These are phyloP conservation scores for Vesta saturnalis DNA, from an alignment of 2,888 invertebrate species.

Conservation along the genomic window DNA sequence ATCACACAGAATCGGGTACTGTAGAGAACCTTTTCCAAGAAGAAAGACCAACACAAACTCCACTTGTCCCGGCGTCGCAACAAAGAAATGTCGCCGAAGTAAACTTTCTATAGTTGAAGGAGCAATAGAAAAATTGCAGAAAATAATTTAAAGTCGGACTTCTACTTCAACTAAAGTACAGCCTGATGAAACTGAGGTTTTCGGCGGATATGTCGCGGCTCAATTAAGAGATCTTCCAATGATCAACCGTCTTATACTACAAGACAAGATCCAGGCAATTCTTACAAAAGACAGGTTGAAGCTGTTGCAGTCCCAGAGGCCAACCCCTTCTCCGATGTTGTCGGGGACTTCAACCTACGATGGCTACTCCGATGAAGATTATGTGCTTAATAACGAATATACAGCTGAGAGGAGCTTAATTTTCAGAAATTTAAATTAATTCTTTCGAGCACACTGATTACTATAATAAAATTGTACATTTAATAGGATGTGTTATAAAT, in stretches of 20 bases:
- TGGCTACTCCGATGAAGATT: neutral
- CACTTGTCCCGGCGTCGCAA: neutral
- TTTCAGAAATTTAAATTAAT: neutral
- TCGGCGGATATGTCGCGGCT: neutral
- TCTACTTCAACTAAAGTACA: neutral
- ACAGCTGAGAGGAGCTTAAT: neutral
- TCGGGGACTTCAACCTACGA: neutral
- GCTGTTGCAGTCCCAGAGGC: neutral
- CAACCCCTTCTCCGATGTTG: neutral
- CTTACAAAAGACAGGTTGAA: neutral
- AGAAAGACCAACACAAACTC: neutral
- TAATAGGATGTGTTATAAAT: no score
- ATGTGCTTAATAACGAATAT: neutral
- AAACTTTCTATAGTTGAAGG: neutral
- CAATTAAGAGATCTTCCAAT: neutral
- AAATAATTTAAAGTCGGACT: neutral
- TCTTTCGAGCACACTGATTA: no score
- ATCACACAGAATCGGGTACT: neutral
- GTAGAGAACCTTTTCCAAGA: neutral
- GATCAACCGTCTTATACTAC: neutral
- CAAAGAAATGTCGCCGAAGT: neutral
- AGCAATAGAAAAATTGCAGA: neutral
- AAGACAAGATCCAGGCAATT: neutral
- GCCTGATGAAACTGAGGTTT: neutral
- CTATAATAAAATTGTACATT: no score